These are phyloP conservation scores for Mactra quadrangularis DNA, from an alignment of 1,140 invertebrate species.

Conservation along the genomic window DNA sequence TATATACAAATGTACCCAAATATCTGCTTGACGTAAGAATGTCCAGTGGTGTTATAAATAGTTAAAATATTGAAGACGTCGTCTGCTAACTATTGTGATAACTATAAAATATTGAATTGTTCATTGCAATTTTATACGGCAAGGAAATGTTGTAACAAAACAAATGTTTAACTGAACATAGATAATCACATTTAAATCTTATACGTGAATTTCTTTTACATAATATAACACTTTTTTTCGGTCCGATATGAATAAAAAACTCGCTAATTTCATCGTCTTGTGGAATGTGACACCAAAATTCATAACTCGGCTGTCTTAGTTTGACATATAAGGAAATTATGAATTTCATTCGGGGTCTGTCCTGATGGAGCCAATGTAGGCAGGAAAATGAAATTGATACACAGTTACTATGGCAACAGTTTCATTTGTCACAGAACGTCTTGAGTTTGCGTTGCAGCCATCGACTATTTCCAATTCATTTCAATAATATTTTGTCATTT, in stretches of 20 bases:
- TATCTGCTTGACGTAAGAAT: too few species aligned
- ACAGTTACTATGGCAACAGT: constrained; percentile 53
- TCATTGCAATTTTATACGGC: too few species aligned
- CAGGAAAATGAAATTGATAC: constrained; percentile 64
- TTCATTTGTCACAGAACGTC: constrained; percentile 65
- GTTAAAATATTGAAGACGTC: too few species aligned
- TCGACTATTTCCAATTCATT: constrained; percentile 62
- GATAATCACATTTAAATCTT: too few species aligned
- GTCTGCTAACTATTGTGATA: too few species aligned
- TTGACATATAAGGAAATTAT: constrained; percentile 41
- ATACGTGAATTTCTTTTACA: background rate
- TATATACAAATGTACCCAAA: too few species aligned
- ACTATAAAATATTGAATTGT: too few species aligned
- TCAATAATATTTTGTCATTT: constrained; percentile 65
- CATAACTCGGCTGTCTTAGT: constrained; percentile 26
- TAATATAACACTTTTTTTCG: constrained; percentile 1
- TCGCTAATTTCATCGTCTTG: too few species aligned
- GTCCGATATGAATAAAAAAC: background rate
- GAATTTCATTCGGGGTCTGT: constrained; percentile 47
- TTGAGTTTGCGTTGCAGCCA: constrained; percentile 55
- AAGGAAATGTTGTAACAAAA: too few species aligned
- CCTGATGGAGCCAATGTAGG: constrained; percentile 53
- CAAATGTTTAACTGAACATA: too few species aligned
- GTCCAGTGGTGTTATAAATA: too few species aligned
- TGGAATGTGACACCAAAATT: constrained; percentile 47